Evolutionary conservation across 2,888 invertebrate genomes (phyloP).

Genomic region (Geotrupes spiniger): DNA sequence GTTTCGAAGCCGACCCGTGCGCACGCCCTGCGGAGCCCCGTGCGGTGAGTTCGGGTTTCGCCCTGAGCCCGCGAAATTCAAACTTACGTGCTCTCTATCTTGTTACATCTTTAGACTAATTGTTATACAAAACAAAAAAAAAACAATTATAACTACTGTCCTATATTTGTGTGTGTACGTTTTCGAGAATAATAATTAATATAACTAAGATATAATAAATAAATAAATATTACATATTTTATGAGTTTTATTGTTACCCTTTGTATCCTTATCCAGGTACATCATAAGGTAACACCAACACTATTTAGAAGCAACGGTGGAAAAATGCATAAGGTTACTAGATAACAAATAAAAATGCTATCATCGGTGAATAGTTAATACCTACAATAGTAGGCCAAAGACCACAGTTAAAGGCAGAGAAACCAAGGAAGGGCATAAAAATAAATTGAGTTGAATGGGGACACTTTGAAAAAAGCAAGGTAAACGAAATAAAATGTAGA

Average conservation of each 20-base stretch:
- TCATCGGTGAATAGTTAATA: too few species aligned
- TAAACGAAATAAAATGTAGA: too few species aligned
- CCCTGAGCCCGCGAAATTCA: slow-evolving; percentile 45
- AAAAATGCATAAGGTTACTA: too few species aligned
- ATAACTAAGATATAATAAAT: slow-evolving; percentile 27
- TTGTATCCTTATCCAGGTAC: background rate
- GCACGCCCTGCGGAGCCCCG: slow-evolving; percentile 34
- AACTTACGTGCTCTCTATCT: slow-evolving; percentile 43
- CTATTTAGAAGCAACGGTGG: too few species aligned
- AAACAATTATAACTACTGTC: slow-evolving; percentile 47
- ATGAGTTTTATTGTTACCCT: slow-evolving; percentile 8
- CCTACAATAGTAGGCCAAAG: too few species aligned
- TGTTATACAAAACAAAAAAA: slow-evolving; percentile 27
- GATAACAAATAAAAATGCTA: too few species aligned
- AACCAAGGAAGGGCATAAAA: too few species aligned
- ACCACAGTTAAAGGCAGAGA: too few species aligned
- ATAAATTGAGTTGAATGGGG: too few species aligned
- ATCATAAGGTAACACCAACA: too few species aligned
- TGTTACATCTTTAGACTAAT: slow-evolving; percentile 48
- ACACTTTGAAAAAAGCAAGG: too few species aligned
- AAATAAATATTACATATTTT: slow-evolving; percentile 19
- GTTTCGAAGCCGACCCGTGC: slow-evolving; percentile 18
- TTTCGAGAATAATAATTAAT: slow-evolving; percentile 46
- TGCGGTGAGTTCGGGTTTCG: slow-evolving; percentile 37
- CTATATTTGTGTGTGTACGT: slow-evolving; percentile 51